Conservation (phyloP, 2,888 invertebrate genomes). For the Siphlonurus alternatus region DNA sequence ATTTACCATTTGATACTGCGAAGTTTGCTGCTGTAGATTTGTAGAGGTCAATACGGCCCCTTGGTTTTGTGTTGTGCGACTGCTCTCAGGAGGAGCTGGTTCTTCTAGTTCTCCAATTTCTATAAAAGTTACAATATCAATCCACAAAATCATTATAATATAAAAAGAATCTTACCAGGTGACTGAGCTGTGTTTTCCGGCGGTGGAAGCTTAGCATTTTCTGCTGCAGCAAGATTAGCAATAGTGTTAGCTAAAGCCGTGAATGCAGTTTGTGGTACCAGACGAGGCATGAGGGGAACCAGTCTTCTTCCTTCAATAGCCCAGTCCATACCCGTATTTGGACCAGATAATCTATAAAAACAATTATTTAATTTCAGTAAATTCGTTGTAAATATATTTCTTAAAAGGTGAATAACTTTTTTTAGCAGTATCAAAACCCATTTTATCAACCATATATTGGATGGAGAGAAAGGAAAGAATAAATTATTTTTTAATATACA, state of each 20-base stretch:
- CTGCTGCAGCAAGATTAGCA: slow-evolving; percentile 43
- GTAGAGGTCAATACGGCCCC: not conserved
- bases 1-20: not conserved
- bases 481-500: too few relatives aligned
- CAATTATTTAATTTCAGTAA: slow-evolving; percentile 15
- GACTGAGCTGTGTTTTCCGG: slow-evolving; percentile 13
- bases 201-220: slow-evolving; percentile 39
- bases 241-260: slow-evolving; percentile 68
- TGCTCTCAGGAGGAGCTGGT: not conserved
- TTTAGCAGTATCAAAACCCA: too few relatives aligned
- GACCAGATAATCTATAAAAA: slow-evolving; percentile 34
- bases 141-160: too few relatives aligned
- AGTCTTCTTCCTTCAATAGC: slow-evolving; percentile 69
- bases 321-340: slow-evolving; percentile 51
- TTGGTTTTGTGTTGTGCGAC: not conserved
- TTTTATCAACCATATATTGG: too few relatives aligned
- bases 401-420: too few relatives aligned
- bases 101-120: not conserved
- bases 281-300: slow-evolving; percentile 65
- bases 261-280: slow-evolving; percentile 71
- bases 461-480: too few relatives aligned
- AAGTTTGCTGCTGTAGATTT: not conserved
- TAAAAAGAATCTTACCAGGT: slow-evolving; percentile 15
- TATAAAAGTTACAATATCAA: not conserved
- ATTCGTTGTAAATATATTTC: too few relatives aligned